These are phyloP conservation scores for Oedothorax gibbosus DNA, from an alignment of 1,140 invertebrate species.

Conservation along the genomic window DNA sequence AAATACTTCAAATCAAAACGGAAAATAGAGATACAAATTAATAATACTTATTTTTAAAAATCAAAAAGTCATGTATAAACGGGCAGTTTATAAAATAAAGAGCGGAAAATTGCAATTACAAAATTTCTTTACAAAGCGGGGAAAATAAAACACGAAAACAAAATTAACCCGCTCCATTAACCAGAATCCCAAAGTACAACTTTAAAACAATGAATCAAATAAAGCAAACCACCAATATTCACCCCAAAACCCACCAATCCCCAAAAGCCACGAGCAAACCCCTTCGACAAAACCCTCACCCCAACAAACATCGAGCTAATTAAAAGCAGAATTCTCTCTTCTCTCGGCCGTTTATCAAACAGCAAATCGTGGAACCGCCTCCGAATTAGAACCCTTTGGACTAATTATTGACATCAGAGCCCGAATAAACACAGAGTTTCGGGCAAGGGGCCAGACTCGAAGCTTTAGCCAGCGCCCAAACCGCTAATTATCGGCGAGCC, in stretches of 20 bases:
- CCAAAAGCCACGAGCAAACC: constrained; percentile 13
- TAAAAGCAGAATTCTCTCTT: constrained; percentile 39
- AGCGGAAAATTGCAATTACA: no score
- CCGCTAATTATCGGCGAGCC: constrained; percentile 38
- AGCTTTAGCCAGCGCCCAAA: constrained; percentile 33
- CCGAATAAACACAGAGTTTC: constrained; percentile 46
- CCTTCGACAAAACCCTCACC: constrained; percentile 20
- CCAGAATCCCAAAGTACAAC: no score
- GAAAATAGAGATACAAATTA: no score
- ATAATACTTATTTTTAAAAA: no score
- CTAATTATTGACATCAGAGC: constrained; percentile 56
- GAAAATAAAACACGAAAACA: no score
- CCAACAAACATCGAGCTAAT: constrained; percentile 47
- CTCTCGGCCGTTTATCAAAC: constrained; percentile 53
- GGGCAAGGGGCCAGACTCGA: not conserved
- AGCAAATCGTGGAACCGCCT: constrained; percentile 54
- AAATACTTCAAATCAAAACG: no score
- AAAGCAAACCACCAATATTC: not conserved
- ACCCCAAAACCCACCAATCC: not conserved
- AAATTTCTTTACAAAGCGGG: no score
- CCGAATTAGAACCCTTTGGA: constrained; percentile 47
- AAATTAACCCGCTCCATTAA: no score
- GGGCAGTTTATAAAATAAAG: no score
- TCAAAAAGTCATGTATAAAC: no score
- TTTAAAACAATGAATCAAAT: no score